A percentile compares a stretch with the other conserved stretches of the same genome.
phyloP scores from a whole-genome alignment of 2,888 invertebrate genomes.

The Hirtodrosophila histrioides region DNA sequence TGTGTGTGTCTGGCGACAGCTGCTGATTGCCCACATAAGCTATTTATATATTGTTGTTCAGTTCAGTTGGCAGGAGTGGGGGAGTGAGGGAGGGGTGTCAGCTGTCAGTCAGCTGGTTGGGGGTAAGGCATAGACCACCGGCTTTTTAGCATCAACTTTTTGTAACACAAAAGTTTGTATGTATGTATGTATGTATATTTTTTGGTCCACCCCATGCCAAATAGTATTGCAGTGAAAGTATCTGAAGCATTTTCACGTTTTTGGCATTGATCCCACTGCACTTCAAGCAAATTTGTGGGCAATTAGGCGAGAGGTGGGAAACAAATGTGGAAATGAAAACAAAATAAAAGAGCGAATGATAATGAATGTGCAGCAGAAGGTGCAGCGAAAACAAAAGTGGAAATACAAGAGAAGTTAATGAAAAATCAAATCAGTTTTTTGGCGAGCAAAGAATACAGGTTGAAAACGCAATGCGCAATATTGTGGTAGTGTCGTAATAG shows the following conservation, averaged over 20 bases:
- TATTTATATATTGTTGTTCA: slow-evolving; percentile 29
- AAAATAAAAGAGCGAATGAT: slow-evolving; percentile 26
- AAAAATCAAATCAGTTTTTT: slow-evolving; percentile 10
- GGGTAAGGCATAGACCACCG: slow-evolving; percentile 22
- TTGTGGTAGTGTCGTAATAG: slow-evolving; percentile 74
- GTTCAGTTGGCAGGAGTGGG: background rate
- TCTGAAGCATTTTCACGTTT: slow-evolving; percentile 48
- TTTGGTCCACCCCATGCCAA: slow-evolving; percentile 13
- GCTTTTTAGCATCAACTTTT: slow-evolving; percentile 20
- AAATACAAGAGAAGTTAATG: slow-evolving; percentile 47
- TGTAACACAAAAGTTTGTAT: background rate
- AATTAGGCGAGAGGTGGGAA: slow-evolving; percentile 42
- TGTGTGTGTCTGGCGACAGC: slow-evolving; percentile 26
- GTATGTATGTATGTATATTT: too few relatives aligned
- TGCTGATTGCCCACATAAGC: slow-evolving; percentile 36
- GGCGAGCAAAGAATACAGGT: slow-evolving; percentile 11
- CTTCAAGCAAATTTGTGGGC: slow-evolving; percentile 46
- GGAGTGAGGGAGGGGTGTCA: background rate
- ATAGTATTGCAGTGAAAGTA: slow-evolving; percentile 68
- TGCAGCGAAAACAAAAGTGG: slow-evolving; percentile 43
- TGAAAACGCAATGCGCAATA: slow-evolving; percentile 44
- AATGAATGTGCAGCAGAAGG: slow-evolving; percentile 32
- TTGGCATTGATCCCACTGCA: slow-evolving; percentile 79
- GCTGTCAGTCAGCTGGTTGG: slow-evolving; percentile 23
- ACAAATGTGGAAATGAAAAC: slow-evolving; percentile 28